A percentile compares a stretch with the other conserved stretches of the same genome.
phyloP scores from a whole-genome alignment of 2,888 invertebrate genomes.

The Hemithea aestivaria region DNA sequence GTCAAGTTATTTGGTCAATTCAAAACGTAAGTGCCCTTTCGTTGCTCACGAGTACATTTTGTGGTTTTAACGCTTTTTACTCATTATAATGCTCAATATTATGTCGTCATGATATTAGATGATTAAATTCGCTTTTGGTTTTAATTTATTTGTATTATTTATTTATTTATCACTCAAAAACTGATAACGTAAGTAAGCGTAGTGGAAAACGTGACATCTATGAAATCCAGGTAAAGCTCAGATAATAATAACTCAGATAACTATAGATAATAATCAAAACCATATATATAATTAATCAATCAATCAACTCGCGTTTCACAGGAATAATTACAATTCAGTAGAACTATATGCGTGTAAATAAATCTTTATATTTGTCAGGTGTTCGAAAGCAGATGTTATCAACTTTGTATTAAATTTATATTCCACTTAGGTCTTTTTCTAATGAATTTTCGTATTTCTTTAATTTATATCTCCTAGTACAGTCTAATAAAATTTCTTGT shows the following conservation, averaged over 20 bases:
- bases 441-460: neutral
- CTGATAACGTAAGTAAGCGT: conserved; percentile 21
- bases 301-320: too few relatives aligned
- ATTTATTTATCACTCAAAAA: conserved; percentile 40
- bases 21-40: conserved; percentile 59
- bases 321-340: too few relatives aligned
- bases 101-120: conserved; percentile 72
- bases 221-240: conserved; percentile 9
- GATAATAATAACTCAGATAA: too few relatives aligned
- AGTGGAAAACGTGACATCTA: conserved; percentile 11
- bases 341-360: too few relatives aligned
- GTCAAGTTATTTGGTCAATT: conserved; percentile 72
- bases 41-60: conserved; percentile 61
- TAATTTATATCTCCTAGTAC: too few relatives aligned
- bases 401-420: too few relatives aligned
- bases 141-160: conserved; percentile 60
- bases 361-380: too few relatives aligned
- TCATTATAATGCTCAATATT: conserved; percentile 76
- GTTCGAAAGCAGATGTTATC: too few relatives aligned
- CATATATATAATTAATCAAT: too few relatives aligned
- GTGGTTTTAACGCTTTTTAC: conserved; percentile 57
- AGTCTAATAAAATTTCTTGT: too few relatives aligned
- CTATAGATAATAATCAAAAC: too few relatives aligned
- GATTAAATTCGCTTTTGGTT: conserved; percentile 54
- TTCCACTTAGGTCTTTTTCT: too few relatives aligned